phyloP scores from a whole-genome alignment of 2,888 invertebrate species.

The Cremastinae sp. region DNA sequence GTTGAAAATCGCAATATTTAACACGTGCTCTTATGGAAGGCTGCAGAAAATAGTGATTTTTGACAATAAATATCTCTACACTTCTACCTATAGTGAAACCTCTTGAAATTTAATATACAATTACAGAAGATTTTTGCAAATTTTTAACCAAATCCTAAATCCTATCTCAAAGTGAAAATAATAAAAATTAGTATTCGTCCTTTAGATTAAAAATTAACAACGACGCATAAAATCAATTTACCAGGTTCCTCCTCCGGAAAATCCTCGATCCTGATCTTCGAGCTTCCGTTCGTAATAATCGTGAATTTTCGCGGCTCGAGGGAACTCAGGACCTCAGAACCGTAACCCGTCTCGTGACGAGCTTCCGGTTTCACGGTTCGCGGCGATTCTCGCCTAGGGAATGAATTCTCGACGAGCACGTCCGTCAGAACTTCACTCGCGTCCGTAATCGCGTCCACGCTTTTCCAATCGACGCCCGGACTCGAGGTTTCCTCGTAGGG shows the following conservation, averaged over 20 bases:
- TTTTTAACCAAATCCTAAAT: too few relatives aligned
- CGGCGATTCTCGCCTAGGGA: background rate
- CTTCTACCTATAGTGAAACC: too few relatives aligned
- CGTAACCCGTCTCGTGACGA: background rate
- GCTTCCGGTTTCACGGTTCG: background rate
- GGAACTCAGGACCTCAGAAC: slow-evolving; percentile 24
- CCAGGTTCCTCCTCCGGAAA: slow-evolving; percentile 17
- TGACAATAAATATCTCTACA: too few relatives aligned
- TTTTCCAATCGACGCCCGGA: slow-evolving; percentile 9
- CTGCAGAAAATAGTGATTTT: too few relatives aligned
- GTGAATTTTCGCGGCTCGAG: slow-evolving; percentile 48
- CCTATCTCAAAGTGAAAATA: too few relatives aligned
- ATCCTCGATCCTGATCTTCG: slow-evolving; percentile 54
- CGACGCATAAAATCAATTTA: too few relatives aligned
- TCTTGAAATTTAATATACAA: too few relatives aligned
- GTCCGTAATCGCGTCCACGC: background rate
- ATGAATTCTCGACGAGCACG: slow-evolving; percentile 4
- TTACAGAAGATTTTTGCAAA: too few relatives aligned
- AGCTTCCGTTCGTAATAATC: slow-evolving; percentile 55
- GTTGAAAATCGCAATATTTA: too few relatives aligned
- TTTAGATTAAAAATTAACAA: too few relatives aligned
- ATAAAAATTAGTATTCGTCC: too few relatives aligned
- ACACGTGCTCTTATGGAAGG: too few relatives aligned
- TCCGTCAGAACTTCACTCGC: slow-evolving; percentile 30
- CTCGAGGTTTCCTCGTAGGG: slow-evolving; percentile 5